Evolutionary conservation across 2,888 invertebrate genomes (phyloP).

Genomic region (Drosophila stalkeri): DNA sequence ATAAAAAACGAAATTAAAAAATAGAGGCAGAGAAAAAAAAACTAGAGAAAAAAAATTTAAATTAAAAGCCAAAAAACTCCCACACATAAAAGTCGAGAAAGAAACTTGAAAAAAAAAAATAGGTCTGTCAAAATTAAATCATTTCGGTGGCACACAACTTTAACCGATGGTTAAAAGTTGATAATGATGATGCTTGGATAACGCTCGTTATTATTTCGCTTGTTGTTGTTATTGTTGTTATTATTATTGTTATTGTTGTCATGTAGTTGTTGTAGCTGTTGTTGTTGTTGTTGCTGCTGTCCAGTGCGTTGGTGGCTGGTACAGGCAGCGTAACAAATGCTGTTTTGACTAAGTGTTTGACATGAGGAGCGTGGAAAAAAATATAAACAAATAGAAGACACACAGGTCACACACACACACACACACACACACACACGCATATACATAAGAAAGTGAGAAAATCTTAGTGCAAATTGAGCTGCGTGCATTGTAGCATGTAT

Average conservation of each 20-base stretch:
- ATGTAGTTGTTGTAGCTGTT: slow-evolving; percentile 50
- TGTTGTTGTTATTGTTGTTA: slow-evolving; percentile 22
- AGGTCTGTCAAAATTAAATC: slow-evolving; percentile 82
- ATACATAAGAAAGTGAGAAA: slow-evolving; percentile 74
- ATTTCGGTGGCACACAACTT: slow-evolving; percentile 82
- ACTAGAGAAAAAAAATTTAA: slow-evolving; percentile 69
- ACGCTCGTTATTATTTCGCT: slow-evolving; percentile 76
- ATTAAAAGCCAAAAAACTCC: slow-evolving; percentile 81
- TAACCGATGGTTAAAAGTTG: slow-evolving; percentile 82
- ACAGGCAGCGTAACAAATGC: slow-evolving; percentile 80
- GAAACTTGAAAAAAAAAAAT: slow-evolving; percentile 77
- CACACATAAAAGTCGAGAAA: slow-evolving; percentile 81
- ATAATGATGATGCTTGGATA: slow-evolving; percentile 82
- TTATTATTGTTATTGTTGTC: slow-evolving; percentile 24
- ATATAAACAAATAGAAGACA: slow-evolving; percentile 25
- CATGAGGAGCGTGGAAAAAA: slow-evolving; percentile 80
- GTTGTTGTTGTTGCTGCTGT: slow-evolving; percentile 64
- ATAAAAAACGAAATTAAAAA: slow-evolving; percentile 29
- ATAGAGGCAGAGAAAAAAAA: slow-evolving; percentile 19
- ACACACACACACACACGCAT: neutral
- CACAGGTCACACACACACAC: slow-evolving; percentile 15
- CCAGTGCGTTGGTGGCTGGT: slow-evolving; percentile 80
- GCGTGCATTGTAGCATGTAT: slow-evolving; percentile 46
- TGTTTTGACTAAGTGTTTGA: slow-evolving; percentile 82
- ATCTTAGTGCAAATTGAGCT: slow-evolving; percentile 68